Evolutionary conservation across 30 jellyfish, hydroid and myxozoan species (phyloP).

Genomic region (Catostylus mosaicus): DNA sequence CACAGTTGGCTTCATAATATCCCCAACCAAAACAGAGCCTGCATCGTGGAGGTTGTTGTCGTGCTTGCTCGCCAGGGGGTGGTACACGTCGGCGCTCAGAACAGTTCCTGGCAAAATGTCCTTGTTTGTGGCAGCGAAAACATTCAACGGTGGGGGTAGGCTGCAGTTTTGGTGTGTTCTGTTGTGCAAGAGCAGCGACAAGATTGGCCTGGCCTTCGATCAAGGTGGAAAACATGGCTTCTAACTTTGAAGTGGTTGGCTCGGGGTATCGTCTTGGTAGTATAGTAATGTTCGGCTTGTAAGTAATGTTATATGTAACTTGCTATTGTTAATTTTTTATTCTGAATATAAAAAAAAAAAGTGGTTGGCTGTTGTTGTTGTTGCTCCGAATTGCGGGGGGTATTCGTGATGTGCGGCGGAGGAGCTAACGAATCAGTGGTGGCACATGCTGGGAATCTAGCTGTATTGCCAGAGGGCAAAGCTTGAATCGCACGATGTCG

Average conservation of each 20-base stretch:
- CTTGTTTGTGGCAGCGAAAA: neutral
- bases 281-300: no score
- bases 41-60: neutral
- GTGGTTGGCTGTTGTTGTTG: neutral
- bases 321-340: no score
- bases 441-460: constrained; percentile 14
- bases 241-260: neutral
- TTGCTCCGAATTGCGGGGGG: no score
- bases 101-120: constrained; percentile 7
- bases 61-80: neutral
- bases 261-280: neutral
- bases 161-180: neutral
- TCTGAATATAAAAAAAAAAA: neutral
- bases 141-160: neutral
- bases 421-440: neutral
- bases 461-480: constrained; percentile 16
- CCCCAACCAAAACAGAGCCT: constrained; percentile 19
- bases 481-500: constrained; percentile 25
- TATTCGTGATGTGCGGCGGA: no score
- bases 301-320: no score
- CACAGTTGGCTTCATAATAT: constrained; percentile 12
- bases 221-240: neutral
- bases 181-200: constrained; percentile 15
- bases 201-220: constrained; percentile 18
- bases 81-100: constrained; percentile 3